Base-by-base conservation (phyloP, 2,888 invertebrate species). In the Harpalus rubripes region DNA sequence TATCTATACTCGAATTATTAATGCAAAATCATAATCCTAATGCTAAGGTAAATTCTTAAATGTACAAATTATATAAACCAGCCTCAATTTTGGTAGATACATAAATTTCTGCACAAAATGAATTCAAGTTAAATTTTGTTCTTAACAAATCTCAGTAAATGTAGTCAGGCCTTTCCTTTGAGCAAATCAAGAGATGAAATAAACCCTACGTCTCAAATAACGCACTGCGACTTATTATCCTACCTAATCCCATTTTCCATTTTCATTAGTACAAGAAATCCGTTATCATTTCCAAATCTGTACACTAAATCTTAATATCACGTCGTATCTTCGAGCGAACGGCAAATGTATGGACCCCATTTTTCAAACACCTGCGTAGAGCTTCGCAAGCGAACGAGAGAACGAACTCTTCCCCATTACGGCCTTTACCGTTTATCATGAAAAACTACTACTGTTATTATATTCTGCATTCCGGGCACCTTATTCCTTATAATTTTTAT, bases 401-500 rank as follows among this genome's bases (percentile, higher is more conserved):
- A 39, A 65, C 81, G 65, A 65, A 65, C 65, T 63, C 78, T 15
- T 78, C 58, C 56, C 58, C 58, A 58, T 58, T 78, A 58, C 78
- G 58, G 65, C 81, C 65, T 81, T 81, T 68, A 81, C 44, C 81
- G 81, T 81, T 81, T 81, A 81, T 81, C 68, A 81, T 81, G 81
- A 81, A 81, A 81, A 65, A 81, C 81, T 39, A 44, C 81, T 52
- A 52, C 26, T 81, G 81, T 81, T 81, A 81, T 81, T 65, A 81
- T 81, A 81, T 81, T 65, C 65, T 18, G 81, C 41, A 18, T n/a
- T n/a, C n/a, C n/a, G n/a, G n/a, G n/a, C 65, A 65, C 65, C 81
- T 81, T 81, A 81, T 81, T 81, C 58, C 81, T 41, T 81, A 65
- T 65, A 81, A 81, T 81, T 81, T 81, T 81, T 81, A 81, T 81